Base-by-base conservation (phyloP, 2,888 invertebrate species). In the Trypoxylon attenuatum region DNA sequence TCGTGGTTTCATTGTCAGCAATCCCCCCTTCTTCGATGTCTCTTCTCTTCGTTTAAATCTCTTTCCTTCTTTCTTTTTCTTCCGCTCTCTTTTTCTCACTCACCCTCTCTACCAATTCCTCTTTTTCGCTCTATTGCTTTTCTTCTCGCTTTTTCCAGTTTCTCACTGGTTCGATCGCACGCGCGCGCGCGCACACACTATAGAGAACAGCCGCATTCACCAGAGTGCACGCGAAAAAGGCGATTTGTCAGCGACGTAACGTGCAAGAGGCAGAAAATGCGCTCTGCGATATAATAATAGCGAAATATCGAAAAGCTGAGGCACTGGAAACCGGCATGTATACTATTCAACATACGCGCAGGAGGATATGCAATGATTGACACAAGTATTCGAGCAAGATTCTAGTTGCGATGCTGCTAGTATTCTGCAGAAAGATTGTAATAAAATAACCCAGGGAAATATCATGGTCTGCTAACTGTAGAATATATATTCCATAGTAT, bases 1-100 rank as follows among this genome's bases (percentile, higher is more conserved):
- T 74, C 69, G 66, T 60, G 71, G 60, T 42, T 18, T 64, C 57
- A 74, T 75, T 71, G 74, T 74, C 62, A 64, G 42, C 47, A 66
- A 57, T 60, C 45, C 50, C 58, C 54, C 49, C 45, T 58, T 68
- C 64, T 58, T 58, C 50, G 58, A 51, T 43, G n/a, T n/a, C n/a
- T n/a, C n/a, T n/a, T n/a, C 13, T 33, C 33, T 33, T 33, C 25
- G 25, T 25, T 8, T 25, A n/a, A n/a, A n/a, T 8, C 25, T 25
- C 25, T 5, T 5, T 25, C 8, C 25, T 8, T 25, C 25, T 8
- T 8, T 25, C 25, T 25, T 25, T 5, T 8, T 25, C 25, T 8
- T 8, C 8, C 25, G 8, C 25, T 25, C 25, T 25, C 25, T 25
- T 8, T 25, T 8, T 8, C 5, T 8, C 8, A 5, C 25, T 25